Base-by-base conservation (phyloP, 1,140 invertebrate species). In the Euura saliciscinereae region DNA sequence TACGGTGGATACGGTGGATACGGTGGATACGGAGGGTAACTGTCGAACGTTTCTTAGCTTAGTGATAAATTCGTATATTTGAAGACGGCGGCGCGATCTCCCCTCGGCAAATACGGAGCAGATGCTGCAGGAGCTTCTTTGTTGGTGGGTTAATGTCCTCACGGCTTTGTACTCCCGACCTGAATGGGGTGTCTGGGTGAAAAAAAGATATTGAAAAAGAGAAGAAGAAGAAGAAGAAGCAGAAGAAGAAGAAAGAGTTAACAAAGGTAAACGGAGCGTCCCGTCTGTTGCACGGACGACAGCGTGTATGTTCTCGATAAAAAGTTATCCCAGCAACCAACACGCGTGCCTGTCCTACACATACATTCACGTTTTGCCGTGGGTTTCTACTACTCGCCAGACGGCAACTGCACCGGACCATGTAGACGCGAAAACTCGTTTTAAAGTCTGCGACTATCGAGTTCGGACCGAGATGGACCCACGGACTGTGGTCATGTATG, bases 401-500 rank as follows among this genome's bases (percentile, higher is more conserved):
- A 70, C 71, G 71, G 51, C 72, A n/a, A 59, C 13, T 28, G 28
- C 28, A 28, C 51, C 51, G 8, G 51, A 6, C 51, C 8, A 11
- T 59, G 51, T 3, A 8, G 51, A n/a, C 8, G 8, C 3, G 51
- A 8, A 59, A 59, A 59, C 51, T 59, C 51, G 51, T 59, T 59
- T 59, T 59, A 74, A 76, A 74, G 74, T 71, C 73, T 44, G 43
- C 70, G 70, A 65, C 71, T 51, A 70, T 73, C 72, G 43, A 45
- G 59, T 59, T 45, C 28, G 28, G 28, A 28, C 28, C 28, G 28
- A 28, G 28, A 28, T 28, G 28, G 28, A 28, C 28, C 28, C 28
- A 28, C 28, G 28, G 28, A 28, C 28, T 28, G 28, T 28, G 28
- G 28, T 28, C 28, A 28, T 28, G 28, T 28, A 28, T 28, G 28